Percentiles rank a stretch among this genome's conserved stretches.
Evolutionary conservation across 2,888 invertebrate species (phyloP).

Genomic region (Chorisops tibialis): DNA sequence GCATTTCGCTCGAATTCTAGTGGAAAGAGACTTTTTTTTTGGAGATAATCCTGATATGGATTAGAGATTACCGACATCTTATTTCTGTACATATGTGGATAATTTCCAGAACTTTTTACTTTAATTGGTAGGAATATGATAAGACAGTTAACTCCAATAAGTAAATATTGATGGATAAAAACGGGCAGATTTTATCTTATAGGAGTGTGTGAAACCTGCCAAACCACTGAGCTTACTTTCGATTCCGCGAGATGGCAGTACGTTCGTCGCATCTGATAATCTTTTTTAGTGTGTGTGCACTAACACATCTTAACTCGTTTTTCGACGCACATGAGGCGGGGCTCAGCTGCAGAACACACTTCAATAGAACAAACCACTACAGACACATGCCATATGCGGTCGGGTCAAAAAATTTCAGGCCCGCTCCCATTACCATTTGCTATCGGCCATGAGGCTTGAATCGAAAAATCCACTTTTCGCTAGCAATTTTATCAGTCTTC

Average conservation of each 20-base stretch:
- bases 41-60: too few species aligned
- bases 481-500: constrained; percentile 14
- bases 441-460: constrained; percentile 1
- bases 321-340: constrained; percentile 3
- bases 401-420: background rate
- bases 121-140: too few species aligned
- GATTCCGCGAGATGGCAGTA: constrained; percentile 15
- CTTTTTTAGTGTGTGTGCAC: too few species aligned
- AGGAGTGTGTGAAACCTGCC: background rate
- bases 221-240: background rate
- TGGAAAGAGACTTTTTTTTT: too few species aligned
- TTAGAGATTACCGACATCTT: too few species aligned
- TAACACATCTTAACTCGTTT: too few species aligned
- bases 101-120: too few species aligned
- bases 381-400: background rate
- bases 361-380: background rate
- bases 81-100: too few species aligned
- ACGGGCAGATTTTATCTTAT: constrained; percentile 14
- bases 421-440: background rate
- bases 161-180: too few species aligned
- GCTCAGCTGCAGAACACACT: background rate
- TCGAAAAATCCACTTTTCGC: constrained; percentile 1
- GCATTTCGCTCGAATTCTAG: too few species aligned
- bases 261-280: background rate
- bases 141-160: too few species aligned